These are phyloP conservation scores for Napeogenes inachia DNA, from an alignment of 2,888 invertebrate genomes.

Conservation along the genomic window DNA sequence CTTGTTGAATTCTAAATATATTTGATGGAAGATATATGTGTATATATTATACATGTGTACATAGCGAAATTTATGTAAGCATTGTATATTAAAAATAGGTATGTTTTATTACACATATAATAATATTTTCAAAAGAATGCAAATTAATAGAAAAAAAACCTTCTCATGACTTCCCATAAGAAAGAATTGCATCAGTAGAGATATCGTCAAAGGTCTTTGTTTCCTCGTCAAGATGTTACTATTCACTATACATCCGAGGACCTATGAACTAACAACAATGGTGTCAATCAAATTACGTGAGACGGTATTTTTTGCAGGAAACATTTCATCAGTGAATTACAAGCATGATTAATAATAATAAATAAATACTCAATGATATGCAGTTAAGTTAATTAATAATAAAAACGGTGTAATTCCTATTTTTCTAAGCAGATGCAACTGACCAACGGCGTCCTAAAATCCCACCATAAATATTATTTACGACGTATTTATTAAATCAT, in stretches of 20 bases:
- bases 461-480: slow-evolving; percentile 64
- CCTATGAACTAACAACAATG: slow-evolving; percentile 33
- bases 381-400: neutral
- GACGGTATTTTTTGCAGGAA: slow-evolving; percentile 23
- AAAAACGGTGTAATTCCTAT: neutral
- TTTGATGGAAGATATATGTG: too few relatives aligned
- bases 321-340: neutral
- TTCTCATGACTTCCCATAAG: slow-evolving; percentile 17
- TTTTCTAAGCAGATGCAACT: slow-evolving; percentile 31
- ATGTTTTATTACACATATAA: too few relatives aligned
- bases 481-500: slow-evolving; percentile 65
- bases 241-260: slow-evolving; percentile 18
- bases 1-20: too few relatives aligned
- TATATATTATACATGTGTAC: too few relatives aligned
- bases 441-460: slow-evolving; percentile 35
- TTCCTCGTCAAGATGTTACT: slow-evolving; percentile 35
- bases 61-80: too few relatives aligned
- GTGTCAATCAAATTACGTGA: slow-evolving; percentile 34
- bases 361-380: too few relatives aligned
- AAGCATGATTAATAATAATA: too few relatives aligned
- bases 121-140: slow-evolving; percentile 5
- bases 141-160: slow-evolving; percentile 23
- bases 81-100: too few relatives aligned
- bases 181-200: slow-evolving; percentile 27
- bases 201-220: slow-evolving; percentile 33